A percentile compares a stretch with the other conserved stretches of the same genome.
phyloP scores from a whole-genome alignment of 2,797 vertebrate genomes.

The Hoplostethus atlanticus region DNA sequence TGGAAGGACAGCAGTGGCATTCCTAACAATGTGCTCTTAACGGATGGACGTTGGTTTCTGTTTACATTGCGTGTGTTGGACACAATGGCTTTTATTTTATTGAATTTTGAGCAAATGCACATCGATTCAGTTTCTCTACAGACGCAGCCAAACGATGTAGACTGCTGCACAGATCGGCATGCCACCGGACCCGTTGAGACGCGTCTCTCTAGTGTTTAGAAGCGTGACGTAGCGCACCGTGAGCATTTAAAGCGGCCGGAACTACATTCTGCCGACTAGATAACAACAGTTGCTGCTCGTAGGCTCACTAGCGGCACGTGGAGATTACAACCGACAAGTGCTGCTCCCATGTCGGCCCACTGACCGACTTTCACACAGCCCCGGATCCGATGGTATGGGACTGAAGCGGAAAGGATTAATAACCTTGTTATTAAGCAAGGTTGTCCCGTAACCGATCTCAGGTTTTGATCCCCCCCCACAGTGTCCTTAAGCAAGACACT shows the following conservation, averaged over 20 bases:
- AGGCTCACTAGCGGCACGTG: too few species aligned
- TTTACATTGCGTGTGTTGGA: not conserved
- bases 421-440: too few species aligned
- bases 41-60: not conserved
- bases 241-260: too few species aligned
- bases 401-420: too few species aligned
- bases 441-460: too few species aligned
- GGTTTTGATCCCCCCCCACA: too few species aligned
- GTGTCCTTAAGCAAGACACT: slow-evolving; percentile 32
- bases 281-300: not conserved
- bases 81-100: not conserved
- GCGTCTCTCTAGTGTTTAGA: not conserved
- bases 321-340: too few species aligned
- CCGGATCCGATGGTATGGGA: too few species aligned
- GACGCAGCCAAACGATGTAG: not conserved
- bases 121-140: not conserved
- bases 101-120: not conserved
- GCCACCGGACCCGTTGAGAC: not conserved
- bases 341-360: too few species aligned
- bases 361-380: too few species aligned
- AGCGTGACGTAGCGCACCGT: too few species aligned
- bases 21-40: not conserved
- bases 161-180: not conserved
- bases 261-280: not conserved
- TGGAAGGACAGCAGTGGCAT: not conserved